Base-by-base conservation (phyloP, 2,888 invertebrate genomes). In the Auanema freiburgensis region DNA sequence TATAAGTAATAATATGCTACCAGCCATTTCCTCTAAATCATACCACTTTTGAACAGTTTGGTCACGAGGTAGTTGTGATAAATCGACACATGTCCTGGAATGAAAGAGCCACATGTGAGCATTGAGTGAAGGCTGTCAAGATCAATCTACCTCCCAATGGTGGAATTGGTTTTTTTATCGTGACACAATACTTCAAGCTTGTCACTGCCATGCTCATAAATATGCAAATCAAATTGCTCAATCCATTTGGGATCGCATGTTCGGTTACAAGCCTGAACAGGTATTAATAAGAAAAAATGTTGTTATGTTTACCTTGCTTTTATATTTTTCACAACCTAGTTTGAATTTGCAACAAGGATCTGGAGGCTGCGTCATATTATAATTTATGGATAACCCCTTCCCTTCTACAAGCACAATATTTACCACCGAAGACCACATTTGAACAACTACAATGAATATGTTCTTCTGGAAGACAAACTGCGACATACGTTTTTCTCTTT, bases 351-450 rank as follows among this genome's bases (percentile, higher is more conserved):
- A 93, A 85, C 93, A 95, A 60, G 93, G 92, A 63, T 83, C 82
- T 4, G 79, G 78, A 12, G 62, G 66, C 18, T 33, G 41, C 16
- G 59, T 54, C 59, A 52, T 90, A 80, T 93, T 93, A 76, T 91
- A 88, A 84, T 93, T 92, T 89, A 92, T 91, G 0, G 91, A 89
- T 8, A 85, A 79, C 63, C 97, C 88, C 84, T 93, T 92, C 12
- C 93, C 96, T 85, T 97, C 95, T 24, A 97, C 92, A 72, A 98
- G 87, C n/a, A 96, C 91, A 77, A 97, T 92, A 65, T 95, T 97
- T 43, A 98, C 94, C 63, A 95, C 93, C 2, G 93, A 92, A 84
- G 92, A 93, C 96, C 96, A 97, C 84, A 94, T 92, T 86, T 96
- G 95, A 33, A 66, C 65, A 8, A 66, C 70, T 67, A 50, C 49